These are phyloP conservation scores for Aphelocoma coerulescens DNA, from an alignment of 2,113 vertebrate species.

Conservation along the genomic window DNA sequence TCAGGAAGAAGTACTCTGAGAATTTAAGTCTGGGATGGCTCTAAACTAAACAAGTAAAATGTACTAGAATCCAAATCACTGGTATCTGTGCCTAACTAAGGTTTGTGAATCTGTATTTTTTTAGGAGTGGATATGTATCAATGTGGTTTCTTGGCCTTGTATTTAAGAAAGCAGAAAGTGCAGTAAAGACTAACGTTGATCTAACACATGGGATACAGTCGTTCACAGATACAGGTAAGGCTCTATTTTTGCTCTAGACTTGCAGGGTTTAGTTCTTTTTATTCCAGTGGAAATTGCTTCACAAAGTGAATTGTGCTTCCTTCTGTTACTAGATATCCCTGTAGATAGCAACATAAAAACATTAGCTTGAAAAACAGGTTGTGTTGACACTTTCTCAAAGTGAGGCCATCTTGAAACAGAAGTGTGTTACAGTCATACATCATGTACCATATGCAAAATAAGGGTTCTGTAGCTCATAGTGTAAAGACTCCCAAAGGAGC, in stretches of 20 bases:
- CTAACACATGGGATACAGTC: conserved; percentile 94
- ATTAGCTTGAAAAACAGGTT: not conserved
- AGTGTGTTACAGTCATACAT: not conserved
- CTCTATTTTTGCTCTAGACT: not conserved
- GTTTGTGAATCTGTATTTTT: conserved; percentile 15
- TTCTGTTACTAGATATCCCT: not conserved
- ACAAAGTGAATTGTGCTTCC: not conserved
- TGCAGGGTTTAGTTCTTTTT: not conserved
- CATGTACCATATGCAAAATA: not conserved
- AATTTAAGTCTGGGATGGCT: not conserved
- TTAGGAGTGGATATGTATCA: conserved; percentile 85
- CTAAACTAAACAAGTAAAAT: not conserved
- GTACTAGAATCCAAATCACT: not conserved
- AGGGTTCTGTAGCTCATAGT: not conserved
- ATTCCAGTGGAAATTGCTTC: not conserved
- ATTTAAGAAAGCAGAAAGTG: conserved; percentile 92
- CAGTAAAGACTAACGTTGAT: conserved; percentile 91
- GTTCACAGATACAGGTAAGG: conserved; percentile 93
- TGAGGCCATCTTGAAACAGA: not conserved
- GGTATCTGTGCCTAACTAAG: not conserved
- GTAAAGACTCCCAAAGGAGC: not conserved
- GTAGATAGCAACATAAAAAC: not conserved
- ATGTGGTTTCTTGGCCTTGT: conserved; percentile 98
- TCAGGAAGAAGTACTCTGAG: not conserved
- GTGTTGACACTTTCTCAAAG: not conserved